Base-by-base conservation (phyloP, 1,140 invertebrate species). In the Lordiphosa mommai region DNA sequence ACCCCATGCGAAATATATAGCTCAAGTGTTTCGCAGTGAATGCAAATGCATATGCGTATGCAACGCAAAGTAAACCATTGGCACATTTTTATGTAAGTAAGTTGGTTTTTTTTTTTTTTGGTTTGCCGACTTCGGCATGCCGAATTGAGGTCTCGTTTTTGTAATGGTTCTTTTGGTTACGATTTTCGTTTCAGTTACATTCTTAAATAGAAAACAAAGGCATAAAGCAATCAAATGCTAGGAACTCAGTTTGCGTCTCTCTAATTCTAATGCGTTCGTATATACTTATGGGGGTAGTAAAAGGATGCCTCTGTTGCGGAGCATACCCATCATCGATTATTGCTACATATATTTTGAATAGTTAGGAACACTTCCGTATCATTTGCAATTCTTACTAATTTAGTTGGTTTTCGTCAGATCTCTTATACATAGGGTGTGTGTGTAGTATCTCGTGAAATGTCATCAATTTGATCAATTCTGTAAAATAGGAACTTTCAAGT, bases 211-310 rank as follows among this genome's bases (percentile, higher is more conserved):
- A 69, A 86, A 86, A 86, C 73, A 85, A 86, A 86, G 74, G 80
- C 80, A 86, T 80, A 86, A 86, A 86, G 80, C 80, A 86, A 74
- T 86, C 61, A 64, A 68, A 74, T 86, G 80, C 80, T 86, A 86
- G 80, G 80, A 86, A 86, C 80, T 86, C 68, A 86, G 73, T 86
- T 86, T 86, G 52, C 58, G 49, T 80, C 61, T 80, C 49, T 66
- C 52, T 79, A 65, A 60, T 56, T 60, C 57, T 59, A 51, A 59
- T 30, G 10, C 34, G 40, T 61, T 12, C 40, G 9, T 71, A 23
- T 65, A 43, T 59, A n/a, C 37, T 52, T 38, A 46, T 72, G 29
- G 29, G 23, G 23, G 23, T 44, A 32, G 23, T 44, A 32, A 13
- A 32, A 34, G 40, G 52, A 53, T 76, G 36, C 60, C 52, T 50